A percentile compares a stretch with the other conserved stretches of the same genome.
These are phyloP conservation scores for Silurus meridionalis DNA, from an alignment of 2,113 vertebrate genomes.

Conservation along the genomic window DNA sequence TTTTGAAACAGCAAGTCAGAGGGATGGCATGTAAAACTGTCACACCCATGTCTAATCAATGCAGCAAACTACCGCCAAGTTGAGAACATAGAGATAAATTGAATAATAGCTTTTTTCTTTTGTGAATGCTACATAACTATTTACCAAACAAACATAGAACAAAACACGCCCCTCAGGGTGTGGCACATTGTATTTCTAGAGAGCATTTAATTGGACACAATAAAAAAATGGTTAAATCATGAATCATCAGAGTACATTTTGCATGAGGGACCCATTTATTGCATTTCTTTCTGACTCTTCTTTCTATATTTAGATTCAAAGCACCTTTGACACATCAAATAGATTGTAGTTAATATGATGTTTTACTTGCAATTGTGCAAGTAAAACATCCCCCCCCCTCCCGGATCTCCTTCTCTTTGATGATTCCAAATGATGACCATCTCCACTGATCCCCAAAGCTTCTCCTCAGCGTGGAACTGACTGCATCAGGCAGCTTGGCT, in stretches of 20 bases:
- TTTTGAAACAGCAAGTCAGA: not conserved
- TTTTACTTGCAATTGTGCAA: constrained; percentile 20
- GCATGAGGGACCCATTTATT: constrained; percentile 32
- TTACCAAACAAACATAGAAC: not conserved
- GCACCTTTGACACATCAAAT: constrained; percentile 2
- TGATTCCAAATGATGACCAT: constrained; percentile 58
- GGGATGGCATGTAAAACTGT: not conserved
- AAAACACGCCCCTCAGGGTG: not conserved
- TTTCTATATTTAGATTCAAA: not conserved
- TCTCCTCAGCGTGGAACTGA: constrained; percentile 56
- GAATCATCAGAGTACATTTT: not conserved
- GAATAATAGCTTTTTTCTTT: not conserved
- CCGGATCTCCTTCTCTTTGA: constrained; percentile 49
- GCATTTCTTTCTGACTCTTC: constrained; percentile 37
- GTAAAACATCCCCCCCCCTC: constrained; percentile 21
- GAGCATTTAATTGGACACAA: not conserved
- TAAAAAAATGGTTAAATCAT: not conserved
- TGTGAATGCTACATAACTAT: no score
- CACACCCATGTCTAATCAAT: not conserved
- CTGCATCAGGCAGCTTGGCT: constrained; percentile 58
- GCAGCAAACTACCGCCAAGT: not conserved
- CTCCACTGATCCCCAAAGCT: constrained; percentile 48
- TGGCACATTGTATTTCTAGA: not conserved
- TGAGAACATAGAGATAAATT: not conserved
- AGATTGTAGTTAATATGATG: constrained; percentile 18